Evolutionary conservation across 2,113 vertebrate species (phyloP).

Genomic region (Jacana jacana): DNA sequence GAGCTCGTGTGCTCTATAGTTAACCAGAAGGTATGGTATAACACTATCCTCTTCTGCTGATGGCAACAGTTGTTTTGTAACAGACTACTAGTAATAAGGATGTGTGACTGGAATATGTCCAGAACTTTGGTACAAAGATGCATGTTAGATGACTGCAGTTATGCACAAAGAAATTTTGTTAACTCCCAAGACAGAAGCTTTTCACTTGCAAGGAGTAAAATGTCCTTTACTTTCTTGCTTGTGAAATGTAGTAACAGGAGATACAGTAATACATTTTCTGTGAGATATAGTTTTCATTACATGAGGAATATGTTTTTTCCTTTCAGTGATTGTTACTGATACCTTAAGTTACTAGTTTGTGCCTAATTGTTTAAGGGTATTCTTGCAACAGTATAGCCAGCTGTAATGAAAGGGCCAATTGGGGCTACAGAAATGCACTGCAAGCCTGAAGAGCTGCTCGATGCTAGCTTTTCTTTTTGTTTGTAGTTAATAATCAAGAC

Average conservation of each 20-base stretch:
- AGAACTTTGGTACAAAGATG: neutral
- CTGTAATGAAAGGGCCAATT: neutral
- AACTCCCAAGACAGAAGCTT: neutral
- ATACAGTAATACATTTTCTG: neutral
- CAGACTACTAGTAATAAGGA: neutral
- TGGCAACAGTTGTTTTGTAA: neutral
- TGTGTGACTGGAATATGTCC: neutral
- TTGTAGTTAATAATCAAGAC: neutral
- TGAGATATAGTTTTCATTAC: neutral
- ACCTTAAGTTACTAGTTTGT: neutral
- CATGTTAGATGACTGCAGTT: neutral
- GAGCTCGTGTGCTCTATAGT: slow-evolving; percentile 97
- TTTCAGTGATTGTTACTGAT: neutral
- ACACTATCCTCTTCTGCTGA: neutral
- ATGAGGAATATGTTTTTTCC: neutral
- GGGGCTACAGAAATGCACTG: neutral
- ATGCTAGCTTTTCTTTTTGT: neutral
- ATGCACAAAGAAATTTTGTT: neutral
- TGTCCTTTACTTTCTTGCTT: neutral
- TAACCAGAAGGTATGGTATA: slow-evolving; percentile 92
- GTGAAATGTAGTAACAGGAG: neutral
- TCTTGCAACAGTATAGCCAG: neutral
- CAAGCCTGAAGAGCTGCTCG: neutral
- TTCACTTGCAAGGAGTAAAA: neutral
- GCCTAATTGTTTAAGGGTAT: neutral